Percentiles rank a stretch among this genome's conserved stretches.
These are phyloP conservation scores for Boulengeromyrus knoepffleri DNA, from an alignment of 2,113 vertebrate genomes.

Conservation along the genomic window DNA sequence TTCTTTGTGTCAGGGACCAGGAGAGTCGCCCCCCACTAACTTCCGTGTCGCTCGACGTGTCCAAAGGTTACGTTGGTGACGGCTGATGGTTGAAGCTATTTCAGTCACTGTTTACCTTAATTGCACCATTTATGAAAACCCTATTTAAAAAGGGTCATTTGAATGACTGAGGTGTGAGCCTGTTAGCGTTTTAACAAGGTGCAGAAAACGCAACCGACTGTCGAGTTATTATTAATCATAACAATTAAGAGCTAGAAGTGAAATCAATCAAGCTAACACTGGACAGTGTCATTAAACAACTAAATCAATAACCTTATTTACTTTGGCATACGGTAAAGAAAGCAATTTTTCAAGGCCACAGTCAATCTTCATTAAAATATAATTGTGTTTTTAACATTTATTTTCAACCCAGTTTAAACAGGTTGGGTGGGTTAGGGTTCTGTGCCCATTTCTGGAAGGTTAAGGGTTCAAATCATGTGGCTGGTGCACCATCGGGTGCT, in stretches of 20 bases:
- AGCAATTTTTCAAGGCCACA: not conserved
- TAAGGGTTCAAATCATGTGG: not conserved
- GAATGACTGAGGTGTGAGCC: not conserved
- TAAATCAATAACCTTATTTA: not conserved
- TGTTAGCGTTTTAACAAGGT: not conserved
- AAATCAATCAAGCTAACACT: not conserved
- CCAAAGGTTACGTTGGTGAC: not conserved
- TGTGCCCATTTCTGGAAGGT: not conserved
- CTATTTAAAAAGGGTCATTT: not conserved
- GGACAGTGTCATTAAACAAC: not conserved
- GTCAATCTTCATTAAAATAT: slow-evolving; percentile 4
- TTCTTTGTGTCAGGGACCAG: not conserved
- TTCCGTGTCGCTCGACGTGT: not conserved
- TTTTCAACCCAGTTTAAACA: not conserved
- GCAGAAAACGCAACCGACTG: not conserved
- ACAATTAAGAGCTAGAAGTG: not conserved
- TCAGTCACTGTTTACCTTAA: slow-evolving; percentile 1
- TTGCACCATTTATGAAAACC: slow-evolving; percentile 12
- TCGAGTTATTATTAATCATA: not conserved
- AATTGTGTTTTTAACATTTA: not conserved
- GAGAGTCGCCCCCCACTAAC: not conserved
- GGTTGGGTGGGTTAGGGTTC: not conserved
- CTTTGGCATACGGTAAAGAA: not conserved
- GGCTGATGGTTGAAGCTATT: not conserved
- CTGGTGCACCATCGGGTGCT: not conserved